Conservation (phyloP, 1,140 invertebrate genomes). For the Aphaenogaster ashmeadi region DNA sequence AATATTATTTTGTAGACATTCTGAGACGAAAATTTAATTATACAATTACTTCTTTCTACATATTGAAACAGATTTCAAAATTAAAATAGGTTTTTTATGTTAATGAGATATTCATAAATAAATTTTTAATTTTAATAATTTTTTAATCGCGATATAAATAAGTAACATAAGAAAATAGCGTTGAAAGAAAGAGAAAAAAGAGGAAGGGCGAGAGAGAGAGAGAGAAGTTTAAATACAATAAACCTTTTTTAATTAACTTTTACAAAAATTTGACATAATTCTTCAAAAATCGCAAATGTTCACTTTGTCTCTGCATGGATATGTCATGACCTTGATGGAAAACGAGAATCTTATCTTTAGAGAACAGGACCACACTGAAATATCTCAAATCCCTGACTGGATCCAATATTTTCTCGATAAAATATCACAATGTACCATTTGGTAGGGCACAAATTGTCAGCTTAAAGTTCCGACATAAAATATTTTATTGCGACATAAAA, state of each 20-base stretch:
- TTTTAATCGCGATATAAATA: neutral
- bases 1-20: slow-evolving; percentile 1
- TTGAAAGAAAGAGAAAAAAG: neutral
- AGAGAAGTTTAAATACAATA: neutral
- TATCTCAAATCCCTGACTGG: slow-evolving; percentile 42
- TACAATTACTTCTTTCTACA: neutral
- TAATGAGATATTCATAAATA: neutral
- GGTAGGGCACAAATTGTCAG: slow-evolving; percentile 12
- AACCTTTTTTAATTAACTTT: slow-evolving; percentile 38
- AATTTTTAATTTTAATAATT: neutral
- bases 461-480: slow-evolving; percentile 36
- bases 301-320: slow-evolving; percentile 8
- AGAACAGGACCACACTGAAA: slow-evolving; percentile 41
- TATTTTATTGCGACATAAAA: slow-evolving; percentile 23
- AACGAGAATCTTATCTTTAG: slow-evolving; percentile 62
- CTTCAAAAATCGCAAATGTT: slow-evolving; percentile 53
- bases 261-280: slow-evolving; percentile 70
- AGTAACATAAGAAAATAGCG: neutral
- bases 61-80: neutral
- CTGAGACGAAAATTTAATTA: neutral
- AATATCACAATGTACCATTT: slow-evolving; percentile 28
- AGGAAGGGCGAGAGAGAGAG: neutral
- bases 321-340: slow-evolving; percentile 53
- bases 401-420: slow-evolving; percentile 20
- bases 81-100: neutral